phyloP scores from a whole-genome alignment of 2,888 invertebrate species.

The Gibbula magus region DNA sequence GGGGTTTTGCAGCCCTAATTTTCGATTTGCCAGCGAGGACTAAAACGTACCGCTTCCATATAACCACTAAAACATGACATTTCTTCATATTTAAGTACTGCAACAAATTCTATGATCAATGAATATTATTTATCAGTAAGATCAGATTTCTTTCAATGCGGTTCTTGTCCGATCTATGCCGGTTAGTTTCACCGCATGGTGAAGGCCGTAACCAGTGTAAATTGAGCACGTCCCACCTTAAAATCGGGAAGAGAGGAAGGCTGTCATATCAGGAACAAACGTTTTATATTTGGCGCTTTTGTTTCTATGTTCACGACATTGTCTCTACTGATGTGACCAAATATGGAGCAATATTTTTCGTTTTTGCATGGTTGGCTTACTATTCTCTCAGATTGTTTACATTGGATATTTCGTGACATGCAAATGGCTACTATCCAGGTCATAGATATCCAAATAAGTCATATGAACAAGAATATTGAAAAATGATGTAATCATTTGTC shows the following conservation, averaged over 20 bases:
- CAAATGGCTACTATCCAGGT: neutral
- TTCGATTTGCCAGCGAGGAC: conserved; percentile 31
- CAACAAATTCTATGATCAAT: neutral
- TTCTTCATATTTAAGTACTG: neutral
- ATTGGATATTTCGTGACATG: conserved; percentile 4
- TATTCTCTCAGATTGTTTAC: neutral
- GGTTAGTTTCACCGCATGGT: neutral
- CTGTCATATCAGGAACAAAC: neutral
- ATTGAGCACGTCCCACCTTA: conserved; percentile 13
- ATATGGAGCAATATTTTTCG: no score
- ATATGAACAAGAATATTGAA: no score
- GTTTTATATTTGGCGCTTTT: no score
- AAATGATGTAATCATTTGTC: no score
- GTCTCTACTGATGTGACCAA: no score
- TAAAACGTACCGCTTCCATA: conserved; percentile 7
- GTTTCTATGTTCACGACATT: no score
- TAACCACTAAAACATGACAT: neutral
- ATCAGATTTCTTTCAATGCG: neutral
- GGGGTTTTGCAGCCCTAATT: conserved; percentile 29
- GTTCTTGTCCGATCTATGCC: neutral
- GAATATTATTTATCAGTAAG: neutral
- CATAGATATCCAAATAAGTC: neutral
- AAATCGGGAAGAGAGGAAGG: neutral
- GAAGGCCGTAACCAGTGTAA: conserved; percentile 8
- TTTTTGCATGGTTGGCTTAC: neutral